Conservation (phyloP, 2,888 invertebrate genomes). For the Buathra laborator region DNA sequence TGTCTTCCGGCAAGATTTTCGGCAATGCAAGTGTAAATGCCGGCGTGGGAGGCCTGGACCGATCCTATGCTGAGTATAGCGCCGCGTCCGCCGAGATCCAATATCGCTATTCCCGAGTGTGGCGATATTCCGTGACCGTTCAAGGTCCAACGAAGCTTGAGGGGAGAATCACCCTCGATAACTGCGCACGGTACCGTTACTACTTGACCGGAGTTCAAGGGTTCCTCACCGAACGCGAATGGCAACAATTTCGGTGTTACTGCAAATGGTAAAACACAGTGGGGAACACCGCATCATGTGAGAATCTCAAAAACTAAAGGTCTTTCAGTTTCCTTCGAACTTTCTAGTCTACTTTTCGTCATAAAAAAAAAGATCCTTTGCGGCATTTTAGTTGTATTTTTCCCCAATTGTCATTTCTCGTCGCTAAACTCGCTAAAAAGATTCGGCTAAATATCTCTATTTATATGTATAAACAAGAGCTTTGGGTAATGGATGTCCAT, state of each 20-base stretch:
- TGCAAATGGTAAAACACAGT: constrained; percentile 76
- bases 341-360: too few relatives aligned
- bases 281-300: background rate
- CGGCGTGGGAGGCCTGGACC: constrained; percentile 87
- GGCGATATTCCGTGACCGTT: constrained; percentile 84
- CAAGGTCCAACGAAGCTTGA: constrained; percentile 88
- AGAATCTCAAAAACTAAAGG: background rate
- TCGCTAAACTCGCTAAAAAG: too few relatives aligned
- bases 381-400: too few relatives aligned
- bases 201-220: constrained; percentile 88
- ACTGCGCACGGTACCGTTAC: constrained; percentile 88
- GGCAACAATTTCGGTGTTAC: constrained; percentile 84
- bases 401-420: too few relatives aligned
- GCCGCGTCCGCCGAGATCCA: constrained; percentile 89
- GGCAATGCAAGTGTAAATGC: constrained; percentile 88
- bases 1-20: constrained; percentile 87
- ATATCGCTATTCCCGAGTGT: constrained; percentile 86
- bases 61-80: constrained; percentile 88
- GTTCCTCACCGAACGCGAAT: constrained; percentile 88
- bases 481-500: too few relatives aligned
- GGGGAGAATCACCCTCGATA: constrained; percentile 88
- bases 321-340: too few relatives aligned
- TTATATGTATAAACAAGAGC: too few relatives aligned
- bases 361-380: too few relatives aligned
- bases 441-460: too few relatives aligned